Evolutionary conservation across 2,797 vertebrate species (phyloP).

Genomic region (Sebastes steindachneri): DNA sequence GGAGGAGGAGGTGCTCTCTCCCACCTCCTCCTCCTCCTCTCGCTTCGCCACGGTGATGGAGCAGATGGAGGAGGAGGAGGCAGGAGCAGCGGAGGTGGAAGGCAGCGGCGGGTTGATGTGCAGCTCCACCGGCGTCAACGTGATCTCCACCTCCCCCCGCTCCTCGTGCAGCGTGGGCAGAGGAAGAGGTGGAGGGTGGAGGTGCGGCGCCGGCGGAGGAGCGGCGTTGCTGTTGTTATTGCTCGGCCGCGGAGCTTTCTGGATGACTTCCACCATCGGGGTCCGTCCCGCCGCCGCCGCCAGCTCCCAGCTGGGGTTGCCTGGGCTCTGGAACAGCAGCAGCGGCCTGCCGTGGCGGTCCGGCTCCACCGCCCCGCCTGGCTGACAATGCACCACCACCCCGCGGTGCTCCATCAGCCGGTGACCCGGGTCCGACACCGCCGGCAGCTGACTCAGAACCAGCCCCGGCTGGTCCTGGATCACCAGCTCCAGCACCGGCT

Average conservation of each 20-base stretch:
- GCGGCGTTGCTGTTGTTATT: slow-evolving; percentile 44
- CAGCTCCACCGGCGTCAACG: slow-evolving; percentile 72
- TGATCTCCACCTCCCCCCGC: slow-evolving; percentile 75
- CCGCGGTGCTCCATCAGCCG: slow-evolving; percentile 59
- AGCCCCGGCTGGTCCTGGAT: slow-evolving; percentile 77
- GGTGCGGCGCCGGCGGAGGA: background rate
- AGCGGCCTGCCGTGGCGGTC: slow-evolving; percentile 52
- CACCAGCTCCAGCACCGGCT: slow-evolving; percentile 79
- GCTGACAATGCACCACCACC: slow-evolving; percentile 71
- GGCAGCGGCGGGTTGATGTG: slow-evolving; percentile 6
- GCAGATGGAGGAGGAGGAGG: background rate
- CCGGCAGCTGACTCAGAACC: slow-evolving; percentile 70
- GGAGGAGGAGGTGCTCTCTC: slow-evolving; percentile 4
- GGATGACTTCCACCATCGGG: slow-evolving; percentile 83
- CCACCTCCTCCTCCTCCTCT: slow-evolving; percentile 11
- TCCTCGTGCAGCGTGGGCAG: slow-evolving; percentile 70
- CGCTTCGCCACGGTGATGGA: background rate
- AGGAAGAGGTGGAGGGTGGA: slow-evolving; percentile 30
- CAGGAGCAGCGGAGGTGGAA: slow-evolving; percentile 10
- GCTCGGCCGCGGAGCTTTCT: slow-evolving; percentile 72
- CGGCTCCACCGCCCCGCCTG: background rate
- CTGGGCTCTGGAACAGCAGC: slow-evolving; percentile 63
- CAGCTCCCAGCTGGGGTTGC: slow-evolving; percentile 67
- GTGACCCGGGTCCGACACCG: slow-evolving; percentile 43
- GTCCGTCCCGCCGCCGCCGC: slow-evolving; percentile 46